These are phyloP conservation scores for Merodon equestris DNA, from an alignment of 2,888 invertebrate genomes.

Conservation along the genomic window DNA sequence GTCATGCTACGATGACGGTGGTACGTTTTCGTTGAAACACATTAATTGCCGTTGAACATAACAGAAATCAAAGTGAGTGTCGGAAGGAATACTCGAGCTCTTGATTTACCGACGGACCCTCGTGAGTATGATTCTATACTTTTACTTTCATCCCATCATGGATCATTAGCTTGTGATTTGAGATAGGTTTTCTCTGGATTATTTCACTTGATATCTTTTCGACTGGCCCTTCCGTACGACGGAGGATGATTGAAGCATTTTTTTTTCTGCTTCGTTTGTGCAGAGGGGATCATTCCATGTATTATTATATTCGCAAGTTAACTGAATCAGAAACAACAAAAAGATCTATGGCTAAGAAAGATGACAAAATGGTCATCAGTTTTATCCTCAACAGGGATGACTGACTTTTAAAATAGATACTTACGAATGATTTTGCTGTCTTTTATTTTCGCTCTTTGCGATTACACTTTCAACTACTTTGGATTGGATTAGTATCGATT, in stretches of 20 bases:
- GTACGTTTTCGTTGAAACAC: slow-evolving; percentile 58
- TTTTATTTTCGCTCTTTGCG: neutral
- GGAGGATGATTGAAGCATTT: slow-evolving; percentile 52
- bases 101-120: slow-evolving; percentile 43
- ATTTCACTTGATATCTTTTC: slow-evolving; percentile 53
- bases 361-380: slow-evolving; percentile 31
- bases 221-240: slow-evolving; percentile 27
- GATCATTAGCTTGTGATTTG: slow-evolving; percentile 62
- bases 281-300: slow-evolving; percentile 51
- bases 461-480: slow-evolving; percentile 47
- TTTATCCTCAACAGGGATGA: slow-evolving; percentile 10
- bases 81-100: slow-evolving; percentile 50
- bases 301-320: slow-evolving; percentile 47
- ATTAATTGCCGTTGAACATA: slow-evolving; percentile 65
- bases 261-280: slow-evolving; percentile 38
- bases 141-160: slow-evolving; percentile 65
- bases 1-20: slow-evolving; percentile 20
- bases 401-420: slow-evolving; percentile 23
- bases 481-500: slow-evolving; percentile 49
- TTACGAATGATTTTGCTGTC: slow-evolving; percentile 21
- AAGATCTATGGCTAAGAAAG: slow-evolving; percentile 43
- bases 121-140: slow-evolving; percentile 36
- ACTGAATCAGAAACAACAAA: slow-evolving; percentile 56
- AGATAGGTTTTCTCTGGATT: slow-evolving; percentile 59
- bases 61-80: slow-evolving; percentile 62